phyloP scores from a whole-genome alignment of 2,797 vertebrate species.

The Erithacus rubecula region DNA sequence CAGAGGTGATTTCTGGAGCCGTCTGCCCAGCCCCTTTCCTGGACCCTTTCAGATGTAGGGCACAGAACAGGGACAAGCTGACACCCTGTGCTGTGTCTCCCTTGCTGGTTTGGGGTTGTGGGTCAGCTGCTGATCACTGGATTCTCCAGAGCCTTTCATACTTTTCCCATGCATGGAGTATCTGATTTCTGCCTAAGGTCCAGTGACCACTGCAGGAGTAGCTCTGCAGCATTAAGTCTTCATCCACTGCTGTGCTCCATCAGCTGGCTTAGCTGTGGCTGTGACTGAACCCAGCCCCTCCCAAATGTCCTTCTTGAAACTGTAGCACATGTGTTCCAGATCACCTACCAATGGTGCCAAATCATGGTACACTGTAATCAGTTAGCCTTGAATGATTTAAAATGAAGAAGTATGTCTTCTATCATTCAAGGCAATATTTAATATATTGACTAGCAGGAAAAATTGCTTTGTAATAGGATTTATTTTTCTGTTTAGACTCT shows the following conservation, averaged over 20 bases:
- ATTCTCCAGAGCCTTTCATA: neutral
- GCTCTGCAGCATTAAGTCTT: neutral
- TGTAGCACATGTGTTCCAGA: neutral
- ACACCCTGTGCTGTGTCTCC: neutral
- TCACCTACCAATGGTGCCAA: neutral
- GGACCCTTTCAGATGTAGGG: neutral
- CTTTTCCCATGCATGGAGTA: neutral
- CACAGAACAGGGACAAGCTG: neutral
- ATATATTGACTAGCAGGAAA: neutral
- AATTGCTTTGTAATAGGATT: neutral
- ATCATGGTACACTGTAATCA: neutral
- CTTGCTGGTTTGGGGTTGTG: neutral
- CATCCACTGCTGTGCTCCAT: neutral
- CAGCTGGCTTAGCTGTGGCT: neutral
- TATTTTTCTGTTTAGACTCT: slow-evolving; percentile 15
- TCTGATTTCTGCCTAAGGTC: neutral
- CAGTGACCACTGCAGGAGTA: neutral
- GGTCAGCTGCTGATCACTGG: neutral
- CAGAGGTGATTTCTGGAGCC: neutral
- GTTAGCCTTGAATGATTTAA: neutral
- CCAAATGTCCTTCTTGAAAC: neutral
- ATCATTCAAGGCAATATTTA: neutral
- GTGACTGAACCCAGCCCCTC: neutral
- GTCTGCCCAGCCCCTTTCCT: neutral
- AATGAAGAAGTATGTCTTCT: neutral